These are phyloP conservation scores for Rhinopomastus cyanomelas DNA, from an alignment of 2,113 vertebrate species.

Conservation along the genomic window DNA sequence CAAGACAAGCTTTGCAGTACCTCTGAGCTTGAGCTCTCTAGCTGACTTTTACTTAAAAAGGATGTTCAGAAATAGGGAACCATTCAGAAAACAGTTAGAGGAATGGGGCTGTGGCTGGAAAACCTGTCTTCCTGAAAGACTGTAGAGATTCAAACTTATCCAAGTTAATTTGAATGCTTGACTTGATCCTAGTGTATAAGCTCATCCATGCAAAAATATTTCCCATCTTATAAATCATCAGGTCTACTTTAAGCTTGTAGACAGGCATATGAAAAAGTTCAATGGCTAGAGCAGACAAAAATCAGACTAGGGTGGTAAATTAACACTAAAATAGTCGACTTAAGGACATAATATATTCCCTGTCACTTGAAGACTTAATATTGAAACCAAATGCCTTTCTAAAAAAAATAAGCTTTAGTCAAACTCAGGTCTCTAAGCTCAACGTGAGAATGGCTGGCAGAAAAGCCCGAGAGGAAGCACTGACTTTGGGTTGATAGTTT, in stretches of 20 bases:
- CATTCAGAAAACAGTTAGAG: background rate
- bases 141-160: background rate
- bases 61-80: slow-evolving; percentile 2
- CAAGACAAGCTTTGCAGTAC: background rate
- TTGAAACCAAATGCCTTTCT: background rate
- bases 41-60: background rate
- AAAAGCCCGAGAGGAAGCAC: background rate
- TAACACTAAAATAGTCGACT: background rate
- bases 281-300: background rate
- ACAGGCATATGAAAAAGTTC: background rate
- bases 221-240: slow-evolving; percentile 20
- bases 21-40: background rate
- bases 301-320: background rate
- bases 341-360: background rate
- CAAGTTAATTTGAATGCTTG: slow-evolving; percentile 26
- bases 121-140: background rate
- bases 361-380: background rate
- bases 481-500: background rate
- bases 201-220: slow-evolving; percentile 18
- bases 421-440: background rate
- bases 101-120: background rate
- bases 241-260: background rate
- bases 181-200: background rate
- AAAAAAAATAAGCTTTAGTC: background rate
- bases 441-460: background rate